These are phyloP conservation scores for Acestrorhynchus altus DNA, from an alignment of 2,797 vertebrate species.

Conservation along the genomic window DNA sequence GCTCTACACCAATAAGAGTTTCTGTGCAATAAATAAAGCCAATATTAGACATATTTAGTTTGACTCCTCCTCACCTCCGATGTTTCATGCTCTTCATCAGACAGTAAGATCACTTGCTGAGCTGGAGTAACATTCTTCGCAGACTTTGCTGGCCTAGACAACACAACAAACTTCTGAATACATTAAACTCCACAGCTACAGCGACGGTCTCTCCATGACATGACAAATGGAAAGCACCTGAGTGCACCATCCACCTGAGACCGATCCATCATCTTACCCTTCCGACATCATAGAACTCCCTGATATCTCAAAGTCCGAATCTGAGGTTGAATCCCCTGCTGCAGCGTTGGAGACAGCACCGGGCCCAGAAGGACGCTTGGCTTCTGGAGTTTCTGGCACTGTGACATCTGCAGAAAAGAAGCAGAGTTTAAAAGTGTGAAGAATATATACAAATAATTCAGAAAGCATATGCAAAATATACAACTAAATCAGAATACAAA, in stretches of 20 bases:
- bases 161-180: conserved; percentile 13
- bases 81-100: conserved; percentile 64
- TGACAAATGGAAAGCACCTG: background rate
- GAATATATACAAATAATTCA: too few species aligned
- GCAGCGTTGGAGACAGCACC: conserved; percentile 62
- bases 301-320: conserved; percentile 56
- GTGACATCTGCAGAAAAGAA: conserved; percentile 14
- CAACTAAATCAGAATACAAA: too few species aligned
- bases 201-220: background rate
- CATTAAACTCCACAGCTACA: background rate
- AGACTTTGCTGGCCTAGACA: conserved; percentile 18
- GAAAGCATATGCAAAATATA: too few species aligned
- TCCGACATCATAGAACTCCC: conserved; percentile 54
- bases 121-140: background rate
- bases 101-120: conserved; percentile 43
- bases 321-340: conserved; percentile 72
- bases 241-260: background rate
- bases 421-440: background rate
- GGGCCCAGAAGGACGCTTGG: conserved; percentile 70
- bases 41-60: background rate
- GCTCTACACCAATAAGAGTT: too few species aligned
- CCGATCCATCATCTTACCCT: conserved; percentile 48
- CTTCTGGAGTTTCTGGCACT: conserved; percentile 80
- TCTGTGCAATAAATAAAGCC: too few species aligned
- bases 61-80: conserved; percentile 64